Base-by-base conservation (phyloP, 2,113 vertebrate genomes). In the Nicator chloris region DNA sequence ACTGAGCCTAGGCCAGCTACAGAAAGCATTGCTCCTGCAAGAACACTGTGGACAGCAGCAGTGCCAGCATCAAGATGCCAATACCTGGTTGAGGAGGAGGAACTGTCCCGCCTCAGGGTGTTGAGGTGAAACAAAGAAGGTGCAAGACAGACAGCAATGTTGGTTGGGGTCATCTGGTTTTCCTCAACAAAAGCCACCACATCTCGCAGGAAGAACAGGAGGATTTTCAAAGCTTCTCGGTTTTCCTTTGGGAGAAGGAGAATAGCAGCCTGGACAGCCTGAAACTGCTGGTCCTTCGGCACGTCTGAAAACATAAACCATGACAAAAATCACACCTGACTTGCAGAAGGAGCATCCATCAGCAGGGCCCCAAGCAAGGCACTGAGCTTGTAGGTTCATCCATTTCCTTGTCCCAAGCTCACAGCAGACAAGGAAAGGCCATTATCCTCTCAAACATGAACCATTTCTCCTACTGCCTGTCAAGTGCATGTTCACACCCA, bases 141-240 rank as follows among this genome's bases (percentile, higher is more conserved):
- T 0, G 99, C 99, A 63, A 99, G 97, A 60, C 99, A 99, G 39
- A 99, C 98, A 2, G 99, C 98, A 1, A 99, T 97, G 96, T 99
- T 99, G 54, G 98, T 98, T 10, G 98, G 98, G 23, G 98, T 99
- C 99, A 99, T 99, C 89, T 99, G 99, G 95, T 99, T 99, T 72
- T 99, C 98, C 11, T 98, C 97, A 82, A 98, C 98, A 61, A 98
- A 98, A 86, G 98, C 96, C 50, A 98, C 98, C 31, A 99, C 98
- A 37, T 99, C 98, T 19, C 96, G 61, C 57, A 99, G 97, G 94
- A 99, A 98, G 96, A 97, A 97, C 23, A 99, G 98, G 49, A 99
- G 98, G 37, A 97, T 98, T 68, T 98, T 98, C 95, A 99, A 96
- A 56, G 98, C 99, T 82, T 98, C 98, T 65, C 98, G 70, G 90